Base-by-base conservation (phyloP, 1,140 invertebrate species). In the Stratiolaelaps scimitus region DNA sequence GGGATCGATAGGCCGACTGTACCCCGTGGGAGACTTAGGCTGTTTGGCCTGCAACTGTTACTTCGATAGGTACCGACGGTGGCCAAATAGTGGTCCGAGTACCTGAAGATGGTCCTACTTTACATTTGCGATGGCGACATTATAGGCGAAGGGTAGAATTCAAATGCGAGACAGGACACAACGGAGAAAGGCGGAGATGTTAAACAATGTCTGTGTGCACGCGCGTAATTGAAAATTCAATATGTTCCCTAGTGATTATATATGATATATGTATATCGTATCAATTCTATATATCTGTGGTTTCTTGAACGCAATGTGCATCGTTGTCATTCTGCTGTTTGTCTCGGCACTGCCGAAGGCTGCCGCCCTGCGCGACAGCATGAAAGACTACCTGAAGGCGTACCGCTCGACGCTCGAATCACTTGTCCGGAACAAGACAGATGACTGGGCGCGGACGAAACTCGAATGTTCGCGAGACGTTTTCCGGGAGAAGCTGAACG, bases 321-420 rank as follows among this genome's bases (percentile, higher is more conserved):
- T 66, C 23, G 15, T 30, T 20, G 10, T 34, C 34, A 34, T 23
- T 7, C 4, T 66, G 19, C 64, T 34, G 23, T 65, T 40, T 15
- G 4, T 17, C 7, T 28, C 17, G 26, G 4, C 60, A 40, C 28
- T 69, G 46, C 64, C 29, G 7, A 56, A 78, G 76, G 76, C 77
- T 72, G 74, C 73, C 69, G 71, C 75, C 40, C 70, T 84, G 17
- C 73, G 80, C 46, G 82, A 83, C 30, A 80, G 74, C 46, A 79
- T 84, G 75, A 74, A 75, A 6, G 81, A 83, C 60, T 84, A 81
- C 69, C 72, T 79, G 0, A 71, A 73, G 28, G 79, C 82, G 1
- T 74, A 60, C 53, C 13, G 53, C 1, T 34, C 34, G 23, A 60
- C 53, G 53, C 23, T 79, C 4, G 77, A 81, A 67, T 71, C 71